Conservation (phyloP, 2,797 vertebrate genomes). For the Notoglanidium macrostoma region DNA sequence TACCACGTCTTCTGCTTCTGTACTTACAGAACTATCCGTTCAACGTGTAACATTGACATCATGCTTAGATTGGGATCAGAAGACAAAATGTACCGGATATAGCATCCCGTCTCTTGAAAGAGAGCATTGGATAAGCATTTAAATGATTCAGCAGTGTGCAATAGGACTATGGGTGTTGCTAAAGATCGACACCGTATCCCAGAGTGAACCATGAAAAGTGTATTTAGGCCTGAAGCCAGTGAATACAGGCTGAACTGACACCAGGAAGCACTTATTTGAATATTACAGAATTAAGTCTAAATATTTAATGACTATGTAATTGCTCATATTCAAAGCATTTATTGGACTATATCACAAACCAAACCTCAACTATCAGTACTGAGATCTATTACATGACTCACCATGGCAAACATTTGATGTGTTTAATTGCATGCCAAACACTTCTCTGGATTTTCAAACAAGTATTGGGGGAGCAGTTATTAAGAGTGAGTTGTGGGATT, state of each 20-base stretch:
- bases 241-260: background rate
- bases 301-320: conserved; percentile 11
- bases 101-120: background rate
- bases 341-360: background rate
- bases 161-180: background rate
- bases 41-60: conserved; percentile 74
- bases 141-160: background rate
- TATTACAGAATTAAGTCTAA: conserved; percentile 1
- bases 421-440: background rate
- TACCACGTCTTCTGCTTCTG: conserved; percentile 82
- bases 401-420: background rate
- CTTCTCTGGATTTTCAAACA: background rate
- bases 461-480: background rate
- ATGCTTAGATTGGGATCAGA: background rate
- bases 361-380: background rate
- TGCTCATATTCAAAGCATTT: background rate
- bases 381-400: conserved; percentile 4
- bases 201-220: background rate
- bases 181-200: background rate
- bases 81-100: background rate
- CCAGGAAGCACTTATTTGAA: background rate
- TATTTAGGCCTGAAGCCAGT: conserved; percentile 16
- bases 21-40: conserved; percentile 94
- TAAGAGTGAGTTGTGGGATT: conserved; percentile 9
- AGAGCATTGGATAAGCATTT: background rate